Conservation (phyloP, 2,113 vertebrate genomes). For the Xenopus tropicalis region DNA sequence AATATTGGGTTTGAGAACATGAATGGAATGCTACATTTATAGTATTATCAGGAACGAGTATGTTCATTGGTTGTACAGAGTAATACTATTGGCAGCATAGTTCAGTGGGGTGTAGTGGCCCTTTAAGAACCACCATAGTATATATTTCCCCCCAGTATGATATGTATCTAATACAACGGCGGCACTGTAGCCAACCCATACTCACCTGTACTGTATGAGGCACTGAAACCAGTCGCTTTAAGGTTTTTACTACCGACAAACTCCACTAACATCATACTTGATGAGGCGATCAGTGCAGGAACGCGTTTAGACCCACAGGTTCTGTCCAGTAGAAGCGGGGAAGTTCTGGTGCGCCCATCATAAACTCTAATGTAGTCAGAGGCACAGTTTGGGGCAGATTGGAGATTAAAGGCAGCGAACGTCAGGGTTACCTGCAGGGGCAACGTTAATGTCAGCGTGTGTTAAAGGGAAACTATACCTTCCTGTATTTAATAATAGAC, state of each 20-base stretch:
- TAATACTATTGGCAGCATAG: too few relatives aligned
- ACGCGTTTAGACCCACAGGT: conserved; percentile 3
- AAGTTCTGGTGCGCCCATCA: conserved; percentile 8
- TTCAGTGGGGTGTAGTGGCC: too few relatives aligned
- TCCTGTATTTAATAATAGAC: background rate
- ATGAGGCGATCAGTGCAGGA: conserved; percentile 11
- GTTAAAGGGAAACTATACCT: too few relatives aligned
- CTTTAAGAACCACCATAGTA: too few relatives aligned
- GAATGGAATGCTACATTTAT: too few relatives aligned
- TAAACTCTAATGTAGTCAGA: conserved; percentile 38
- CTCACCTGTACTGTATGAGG: conserved; percentile 26
- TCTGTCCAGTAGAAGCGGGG: conserved; percentile 21
- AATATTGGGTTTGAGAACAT: too few relatives aligned
- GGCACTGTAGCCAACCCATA: background rate
- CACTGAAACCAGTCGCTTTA: conserved; percentile 7
- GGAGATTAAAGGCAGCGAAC: conserved; percentile 31
- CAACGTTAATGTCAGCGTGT: background rate
- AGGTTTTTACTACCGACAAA: background rate
- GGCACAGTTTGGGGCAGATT: conserved; percentile 5
- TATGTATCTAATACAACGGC: background rate
- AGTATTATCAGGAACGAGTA: too few relatives aligned
- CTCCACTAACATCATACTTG: conserved; percentile 24
- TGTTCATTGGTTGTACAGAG: too few relatives aligned
- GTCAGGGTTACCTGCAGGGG: conserved; percentile 24
- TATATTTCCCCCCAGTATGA: background rate